A percentile compares a stretch with the other conserved stretches of the same genome.
These are phyloP conservation scores for Anthrax anthrax DNA, from an alignment of 2,888 invertebrate species.

Conservation along the genomic window DNA sequence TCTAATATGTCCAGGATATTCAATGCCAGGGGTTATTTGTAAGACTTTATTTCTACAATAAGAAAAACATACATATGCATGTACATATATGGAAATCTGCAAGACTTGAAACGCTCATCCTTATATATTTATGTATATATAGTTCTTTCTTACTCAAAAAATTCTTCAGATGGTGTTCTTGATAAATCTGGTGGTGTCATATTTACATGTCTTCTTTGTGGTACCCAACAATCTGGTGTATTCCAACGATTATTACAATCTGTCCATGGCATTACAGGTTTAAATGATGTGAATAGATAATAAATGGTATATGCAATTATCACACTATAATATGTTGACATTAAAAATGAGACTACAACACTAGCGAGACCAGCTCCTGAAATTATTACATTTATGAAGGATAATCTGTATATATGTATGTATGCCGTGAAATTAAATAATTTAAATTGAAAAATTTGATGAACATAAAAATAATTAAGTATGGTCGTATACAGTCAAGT, in stretches of 20 bases:
- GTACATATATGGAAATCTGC: neutral
- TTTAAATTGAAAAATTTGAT: too few species aligned
- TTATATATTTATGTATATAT: neutral
- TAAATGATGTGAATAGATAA: constrained; percentile 84
- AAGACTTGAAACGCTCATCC: neutral
- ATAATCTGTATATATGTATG: too few species aligned
- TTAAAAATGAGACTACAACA: constrained; percentile 84
- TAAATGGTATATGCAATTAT: constrained; percentile 90
- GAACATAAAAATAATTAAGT: too few species aligned
- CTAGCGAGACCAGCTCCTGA: constrained; percentile 88
- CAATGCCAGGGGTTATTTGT: constrained; percentile 69
- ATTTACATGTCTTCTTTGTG: constrained; percentile 41
- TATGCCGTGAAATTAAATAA: too few species aligned
- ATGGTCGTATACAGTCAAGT: too few species aligned
- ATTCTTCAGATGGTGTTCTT: constrained; percentile 79
- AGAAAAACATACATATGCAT: constrained; percentile 7
- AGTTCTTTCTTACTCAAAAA: constrained; percentile 65
- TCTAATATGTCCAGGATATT: constrained; percentile 63
- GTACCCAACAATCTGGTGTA: constrained; percentile 69
- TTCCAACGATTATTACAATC: constrained; percentile 71
- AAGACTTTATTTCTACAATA: constrained; percentile 73
- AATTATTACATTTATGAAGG: too few species aligned
- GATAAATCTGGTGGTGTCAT: constrained; percentile 54
- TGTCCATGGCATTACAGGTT: constrained; percentile 78
- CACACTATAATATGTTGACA: constrained; percentile 92